phyloP scores from a whole-genome alignment of 2,888 invertebrate species.

The Bombylius discolor region DNA sequence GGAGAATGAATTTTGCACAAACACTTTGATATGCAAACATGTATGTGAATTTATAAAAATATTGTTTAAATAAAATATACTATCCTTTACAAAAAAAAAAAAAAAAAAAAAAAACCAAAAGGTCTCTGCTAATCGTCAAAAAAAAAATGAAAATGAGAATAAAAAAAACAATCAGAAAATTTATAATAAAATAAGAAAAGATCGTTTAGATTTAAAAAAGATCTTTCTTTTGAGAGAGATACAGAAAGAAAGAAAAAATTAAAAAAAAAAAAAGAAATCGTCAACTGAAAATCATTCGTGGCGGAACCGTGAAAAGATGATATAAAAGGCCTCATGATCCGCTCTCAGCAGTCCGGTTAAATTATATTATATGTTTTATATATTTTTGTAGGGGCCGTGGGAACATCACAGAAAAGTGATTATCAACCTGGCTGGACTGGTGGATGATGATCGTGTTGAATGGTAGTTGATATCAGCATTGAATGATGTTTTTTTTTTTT shows the following conservation, averaged over 20 bases:
- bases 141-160: not conserved
- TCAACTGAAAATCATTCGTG: not conserved
- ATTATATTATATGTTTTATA: not conserved
- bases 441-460: not conserved
- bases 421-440: not conserved
- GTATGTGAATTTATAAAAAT: too few species aligned
- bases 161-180: not conserved
- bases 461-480: not conserved
- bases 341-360: not conserved
- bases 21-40: too few species aligned
- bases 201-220: not conserved
- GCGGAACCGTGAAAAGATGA: constrained; percentile 9
- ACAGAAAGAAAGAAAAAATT: not conserved
- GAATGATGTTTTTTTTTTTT: not conserved
- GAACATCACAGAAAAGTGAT: not conserved
- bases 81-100: not conserved
- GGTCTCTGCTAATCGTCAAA: not conserved
- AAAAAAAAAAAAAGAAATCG: constrained; percentile 1
- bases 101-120: not conserved
- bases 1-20: too few species aligned
- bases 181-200: not conserved
- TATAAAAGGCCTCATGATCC: constrained; percentile 3
- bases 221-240: not conserved
- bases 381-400: constrained; percentile 3
- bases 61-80: too few species aligned